Percentiles rank a stretch among this genome's conserved stretches.
Conservation (phyloP, 2,888 invertebrate genomes). For the Drosophila pseudotakahashii region DNA sequence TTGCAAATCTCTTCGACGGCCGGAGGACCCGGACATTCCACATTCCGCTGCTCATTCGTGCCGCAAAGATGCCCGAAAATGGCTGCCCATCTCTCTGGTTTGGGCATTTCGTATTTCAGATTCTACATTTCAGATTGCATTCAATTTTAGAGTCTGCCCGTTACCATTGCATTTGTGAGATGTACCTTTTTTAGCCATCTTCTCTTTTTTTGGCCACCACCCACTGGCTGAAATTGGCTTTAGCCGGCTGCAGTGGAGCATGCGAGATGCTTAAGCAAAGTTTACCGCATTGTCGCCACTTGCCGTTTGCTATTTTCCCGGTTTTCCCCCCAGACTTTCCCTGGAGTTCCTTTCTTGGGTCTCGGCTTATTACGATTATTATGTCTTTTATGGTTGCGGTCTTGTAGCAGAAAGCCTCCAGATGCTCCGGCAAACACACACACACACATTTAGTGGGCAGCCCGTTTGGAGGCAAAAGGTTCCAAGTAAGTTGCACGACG, state of each 20-base stretch:
- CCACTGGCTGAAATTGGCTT: slow-evolving; percentile 4
- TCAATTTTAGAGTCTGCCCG: neutral
- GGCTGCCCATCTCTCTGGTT: slow-evolving; percentile 3
- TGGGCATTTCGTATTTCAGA: slow-evolving; percentile 5
- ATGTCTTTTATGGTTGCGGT: slow-evolving; percentile 62
- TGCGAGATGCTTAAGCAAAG: slow-evolving; percentile 14
- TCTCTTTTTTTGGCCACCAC: neutral
- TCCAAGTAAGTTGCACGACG: neutral
- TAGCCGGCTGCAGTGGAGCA: neutral
- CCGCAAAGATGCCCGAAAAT: slow-evolving; percentile 8
- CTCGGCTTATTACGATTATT: slow-evolving; percentile 53
- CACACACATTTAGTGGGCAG: slow-evolving; percentile 24
- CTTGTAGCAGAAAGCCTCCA: slow-evolving; percentile 54
- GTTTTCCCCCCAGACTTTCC: neutral
- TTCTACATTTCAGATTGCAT: slow-evolving; percentile 4
- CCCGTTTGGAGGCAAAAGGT: slow-evolving; percentile 3
- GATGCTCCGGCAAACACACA: slow-evolving; percentile 30
- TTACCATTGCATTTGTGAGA: neutral
- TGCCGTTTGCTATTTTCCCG: neutral
- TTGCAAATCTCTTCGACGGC: slow-evolving; percentile 62
- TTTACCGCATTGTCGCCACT: slow-evolving; percentile 33
- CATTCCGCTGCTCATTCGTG: neutral
- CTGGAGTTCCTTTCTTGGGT: slow-evolving; percentile 6
- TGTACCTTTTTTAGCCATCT: neutral
- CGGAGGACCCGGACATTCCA: neutral